These are phyloP conservation scores for Pyralis farinalis DNA, from an alignment of 2,888 invertebrate genomes.

Conservation along the genomic window DNA sequence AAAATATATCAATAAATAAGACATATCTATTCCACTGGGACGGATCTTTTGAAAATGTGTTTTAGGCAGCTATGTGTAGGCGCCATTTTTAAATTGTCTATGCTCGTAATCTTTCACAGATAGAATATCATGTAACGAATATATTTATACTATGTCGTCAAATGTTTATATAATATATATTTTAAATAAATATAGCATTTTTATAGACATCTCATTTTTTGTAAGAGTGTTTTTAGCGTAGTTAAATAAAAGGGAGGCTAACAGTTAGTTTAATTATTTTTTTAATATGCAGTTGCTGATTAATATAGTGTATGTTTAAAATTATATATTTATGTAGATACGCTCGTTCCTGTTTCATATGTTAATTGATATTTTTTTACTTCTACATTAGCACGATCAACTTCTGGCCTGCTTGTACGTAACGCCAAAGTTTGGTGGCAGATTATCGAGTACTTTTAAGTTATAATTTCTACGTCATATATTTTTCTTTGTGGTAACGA, in stretches of 20 bases:
- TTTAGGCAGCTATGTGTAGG: background rate
- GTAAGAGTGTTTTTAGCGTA: slow-evolving; percentile 22
- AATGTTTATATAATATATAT: slow-evolving; percentile 27
- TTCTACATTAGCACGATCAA: background rate
- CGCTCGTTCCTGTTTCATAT: slow-evolving; percentile 42
- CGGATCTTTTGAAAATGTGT: background rate
- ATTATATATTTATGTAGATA: slow-evolving; percentile 31
- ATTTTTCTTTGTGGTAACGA: slow-evolving; percentile 33
- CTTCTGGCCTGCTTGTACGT: background rate
- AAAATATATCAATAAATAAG: slow-evolving; percentile 1
- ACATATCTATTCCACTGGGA: slow-evolving; percentile 5
- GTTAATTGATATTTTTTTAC: slow-evolving; percentile 7
- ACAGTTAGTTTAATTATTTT: slow-evolving; percentile 40
- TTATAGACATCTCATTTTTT: slow-evolving; percentile 28
- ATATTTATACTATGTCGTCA: slow-evolving; percentile 25
- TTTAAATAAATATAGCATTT: slow-evolving; percentile 30
- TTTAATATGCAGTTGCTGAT: slow-evolving; percentile 26
- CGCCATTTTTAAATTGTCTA: slow-evolving; percentile 13
- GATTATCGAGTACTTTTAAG: slow-evolving; percentile 15
- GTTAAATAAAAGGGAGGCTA: slow-evolving; percentile 30
- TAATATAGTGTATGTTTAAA: slow-evolving; percentile 15
- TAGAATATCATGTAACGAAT: slow-evolving; percentile 19
- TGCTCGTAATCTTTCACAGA: slow-evolving; percentile 15
- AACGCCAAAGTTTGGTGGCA: slow-evolving; percentile 8
- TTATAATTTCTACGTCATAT: slow-evolving; percentile 12